Base-by-base conservation (phyloP, 1,140 invertebrate species). In the Drosophila paulistorum region DNA sequence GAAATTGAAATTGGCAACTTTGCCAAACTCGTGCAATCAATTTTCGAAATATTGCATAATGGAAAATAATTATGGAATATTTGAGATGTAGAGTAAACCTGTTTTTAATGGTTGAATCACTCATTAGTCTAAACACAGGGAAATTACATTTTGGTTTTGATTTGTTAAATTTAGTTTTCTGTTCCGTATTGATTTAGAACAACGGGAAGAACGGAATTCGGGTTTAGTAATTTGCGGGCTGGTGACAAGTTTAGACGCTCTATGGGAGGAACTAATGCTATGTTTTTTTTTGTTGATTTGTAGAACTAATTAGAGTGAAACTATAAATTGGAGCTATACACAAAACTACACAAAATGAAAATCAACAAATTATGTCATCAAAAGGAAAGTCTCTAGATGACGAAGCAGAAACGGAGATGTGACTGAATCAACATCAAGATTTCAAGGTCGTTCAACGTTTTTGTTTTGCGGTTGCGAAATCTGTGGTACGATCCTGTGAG, bases 261-360 rank as follows among this genome's bases (percentile, higher is more conserved):
- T 5, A 23, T 13, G 11, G 3, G n/a, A 23, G 45, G 45, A 51
- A 23, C 45, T 51, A 20, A 23, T 51, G 45, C 7, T 10, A 23
- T 11, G 2, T 23, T 35, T 63, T 17, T 65, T 51, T 71, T 72
- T 45, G 58, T 30, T 17, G 54, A 45, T 86, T 83, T 86, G 87
- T 79, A 86, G 69, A 87, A 86, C 30, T 65, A 86, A 74, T 86
- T 86, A 86, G 83, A 81, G 71, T 51, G 59, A 26, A 51, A 59
- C 59, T 73, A 42, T 65, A 64, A 73, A 68, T 67, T 68, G 48
- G 39, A 39, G 64, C 60, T 61, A 68, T 11, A 9, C 9, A 51
- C 17, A 20, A 51, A 45, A 39, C 3, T 11, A 9, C 9, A 51
- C 17, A 20, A 51, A 45, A 39, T 11, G 13, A 14, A 45, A 7